phyloP scores from a whole-genome alignment of 2,113 vertebrate species.

The Ptilonorhynchus violaceus region DNA sequence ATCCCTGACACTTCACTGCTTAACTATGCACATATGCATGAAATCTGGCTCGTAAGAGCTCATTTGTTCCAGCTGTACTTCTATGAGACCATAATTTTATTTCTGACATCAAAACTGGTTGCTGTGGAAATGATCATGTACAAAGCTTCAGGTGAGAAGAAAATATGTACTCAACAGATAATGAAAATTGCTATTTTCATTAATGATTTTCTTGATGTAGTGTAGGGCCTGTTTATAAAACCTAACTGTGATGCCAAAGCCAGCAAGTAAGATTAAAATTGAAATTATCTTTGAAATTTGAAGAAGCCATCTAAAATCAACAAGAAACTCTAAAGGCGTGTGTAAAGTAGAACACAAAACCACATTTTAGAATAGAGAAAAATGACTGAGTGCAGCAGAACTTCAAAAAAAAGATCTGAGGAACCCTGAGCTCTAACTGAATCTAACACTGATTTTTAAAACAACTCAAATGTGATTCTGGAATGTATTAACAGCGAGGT shows the following conservation, averaged over 20 bases:
- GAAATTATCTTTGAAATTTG: neutral
- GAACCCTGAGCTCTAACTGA: neutral
- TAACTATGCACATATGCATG: constrained; percentile 9
- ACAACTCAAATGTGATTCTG: neutral
- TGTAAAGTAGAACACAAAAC: neutral
- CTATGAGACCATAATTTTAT: neutral
- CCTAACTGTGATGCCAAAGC: neutral
- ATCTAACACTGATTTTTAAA: neutral
- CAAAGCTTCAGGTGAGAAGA: neutral
- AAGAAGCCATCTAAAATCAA: neutral
- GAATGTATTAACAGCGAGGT: neutral
- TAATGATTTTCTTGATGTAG: neutral
- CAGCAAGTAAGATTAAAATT: neutral
- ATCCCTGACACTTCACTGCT: neutral
- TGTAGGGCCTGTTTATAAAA: neutral
- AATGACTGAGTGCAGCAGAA: neutral
- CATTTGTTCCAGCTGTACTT: constrained; percentile 33
- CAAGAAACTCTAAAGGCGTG: neutral
- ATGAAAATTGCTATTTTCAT: neutral
- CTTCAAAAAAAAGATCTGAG: neutral
- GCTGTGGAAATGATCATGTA: neutral
- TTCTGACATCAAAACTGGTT: constrained; percentile 24
- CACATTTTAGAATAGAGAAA: neutral
- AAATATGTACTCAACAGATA: neutral
- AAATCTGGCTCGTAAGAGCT: constrained; percentile 13